Evolutionary conservation across 2,113 vertebrate species (phyloP).

Genomic region (Ophthalmotilapia sp.): DNA sequence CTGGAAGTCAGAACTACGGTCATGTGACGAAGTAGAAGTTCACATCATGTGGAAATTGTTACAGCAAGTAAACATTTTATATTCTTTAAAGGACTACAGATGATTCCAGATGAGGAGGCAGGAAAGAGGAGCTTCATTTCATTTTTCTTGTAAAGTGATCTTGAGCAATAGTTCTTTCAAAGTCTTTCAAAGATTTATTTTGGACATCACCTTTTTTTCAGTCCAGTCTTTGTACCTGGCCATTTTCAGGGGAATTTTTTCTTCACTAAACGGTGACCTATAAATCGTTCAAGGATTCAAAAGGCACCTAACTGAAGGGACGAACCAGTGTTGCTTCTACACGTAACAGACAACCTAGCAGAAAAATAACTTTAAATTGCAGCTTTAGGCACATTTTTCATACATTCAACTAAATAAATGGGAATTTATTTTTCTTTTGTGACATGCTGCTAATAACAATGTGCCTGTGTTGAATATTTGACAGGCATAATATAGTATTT

Average conservation of each 20-base stretch:
- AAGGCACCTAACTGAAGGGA: not conserved
- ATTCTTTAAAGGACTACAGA: not conserved
- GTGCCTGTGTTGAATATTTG: not conserved
- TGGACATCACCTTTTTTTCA: not conserved
- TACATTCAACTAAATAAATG: no score
- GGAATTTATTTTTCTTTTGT: no score
- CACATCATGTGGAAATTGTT: not conserved
- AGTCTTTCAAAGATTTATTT: not conserved
- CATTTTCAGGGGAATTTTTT: not conserved
- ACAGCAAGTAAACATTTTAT: not conserved
- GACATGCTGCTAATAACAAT: no score
- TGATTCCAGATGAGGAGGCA: not conserved
- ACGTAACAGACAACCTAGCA: not conserved
- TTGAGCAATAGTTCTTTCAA: not conserved
- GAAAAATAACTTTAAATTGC: not conserved
- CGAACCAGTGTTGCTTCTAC: not conserved
- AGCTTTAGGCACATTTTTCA: not conserved
- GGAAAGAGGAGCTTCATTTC: not conserved
- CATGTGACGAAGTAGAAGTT: not conserved
- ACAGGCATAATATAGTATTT: not conserved
- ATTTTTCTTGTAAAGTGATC: not conserved
- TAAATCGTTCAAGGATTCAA: not conserved
- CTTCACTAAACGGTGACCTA: not conserved
- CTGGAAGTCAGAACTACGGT: not conserved
- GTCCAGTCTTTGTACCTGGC: not conserved